A percentile compares a stretch with the other conserved stretches of the same genome.
These are phyloP conservation scores for Cybosia mesomella DNA, from an alignment of 2,888 invertebrate species.

Conservation along the genomic window DNA sequence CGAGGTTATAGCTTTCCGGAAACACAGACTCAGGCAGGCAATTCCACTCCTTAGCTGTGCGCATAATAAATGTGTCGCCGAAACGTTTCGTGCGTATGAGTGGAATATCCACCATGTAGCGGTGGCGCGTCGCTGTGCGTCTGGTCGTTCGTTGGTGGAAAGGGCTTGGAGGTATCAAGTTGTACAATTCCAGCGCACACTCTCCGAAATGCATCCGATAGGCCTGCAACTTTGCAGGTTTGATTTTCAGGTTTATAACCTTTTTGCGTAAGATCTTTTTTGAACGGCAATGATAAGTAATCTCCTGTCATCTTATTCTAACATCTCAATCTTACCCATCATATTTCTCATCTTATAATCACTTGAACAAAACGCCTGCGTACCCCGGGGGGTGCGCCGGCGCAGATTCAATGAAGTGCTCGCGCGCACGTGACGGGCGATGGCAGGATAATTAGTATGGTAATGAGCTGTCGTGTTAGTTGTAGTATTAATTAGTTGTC, in stretches of 20 bases:
- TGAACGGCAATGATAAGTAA: slow-evolving; percentile 1
- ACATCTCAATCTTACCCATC: slow-evolving; percentile 8
- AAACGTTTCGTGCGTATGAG: no score
- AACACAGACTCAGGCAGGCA: no score
- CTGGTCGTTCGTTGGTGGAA: no score
- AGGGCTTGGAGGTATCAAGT: no score
- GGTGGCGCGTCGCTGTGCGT: no score
- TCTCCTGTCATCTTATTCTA: slow-evolving; percentile 8
- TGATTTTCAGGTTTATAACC: background rate
- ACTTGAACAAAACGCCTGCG: slow-evolving; percentile 13
- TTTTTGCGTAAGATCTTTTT: slow-evolving; percentile 1
- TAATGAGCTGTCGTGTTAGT: slow-evolving; percentile 32
- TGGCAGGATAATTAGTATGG: slow-evolving; percentile 44
- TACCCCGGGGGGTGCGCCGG: slow-evolving; percentile 17
- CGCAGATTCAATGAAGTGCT: slow-evolving; percentile 44
- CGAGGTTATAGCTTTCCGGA: no score
- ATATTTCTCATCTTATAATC: slow-evolving; percentile 17
- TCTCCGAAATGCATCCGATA: no score
- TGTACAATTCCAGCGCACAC: no score
- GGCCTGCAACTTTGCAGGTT: no score
- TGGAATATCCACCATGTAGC: no score
- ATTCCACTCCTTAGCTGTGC: no score
- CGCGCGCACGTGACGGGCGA: slow-evolving; percentile 32
- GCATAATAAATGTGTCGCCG: no score
- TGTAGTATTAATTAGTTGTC: slow-evolving; percentile 26